Percentiles rank a stretch among this genome's conserved stretches.
Evolutionary conservation across 2,113 vertebrate genomes (phyloP).

Genomic region (Larimichthys polyactis): DNA sequence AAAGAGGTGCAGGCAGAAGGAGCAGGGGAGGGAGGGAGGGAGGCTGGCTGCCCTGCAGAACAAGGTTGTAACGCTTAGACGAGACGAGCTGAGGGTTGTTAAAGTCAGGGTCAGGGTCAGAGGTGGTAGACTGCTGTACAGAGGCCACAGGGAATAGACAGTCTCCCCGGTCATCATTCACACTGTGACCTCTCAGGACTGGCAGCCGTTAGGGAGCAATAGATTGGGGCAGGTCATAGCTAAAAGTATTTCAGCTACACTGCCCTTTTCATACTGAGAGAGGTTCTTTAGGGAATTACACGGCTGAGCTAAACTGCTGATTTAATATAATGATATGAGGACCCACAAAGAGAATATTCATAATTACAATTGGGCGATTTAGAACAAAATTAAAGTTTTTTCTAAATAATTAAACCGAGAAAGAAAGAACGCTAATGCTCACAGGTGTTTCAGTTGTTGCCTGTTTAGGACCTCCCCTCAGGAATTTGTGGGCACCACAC

Average conservation of each 20-base stretch:
- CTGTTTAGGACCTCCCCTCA: no score
- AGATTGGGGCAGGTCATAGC: neutral
- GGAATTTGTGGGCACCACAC: no score
- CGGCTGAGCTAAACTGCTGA: no score
- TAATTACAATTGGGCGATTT: no score
- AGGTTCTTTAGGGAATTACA: no score
- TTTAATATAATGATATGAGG: no score
- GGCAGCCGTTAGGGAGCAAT: neutral
- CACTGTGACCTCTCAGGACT: neutral
- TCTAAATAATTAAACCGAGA: no score
- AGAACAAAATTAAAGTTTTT: no score
- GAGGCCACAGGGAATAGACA: neutral
- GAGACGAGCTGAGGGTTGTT: neutral
- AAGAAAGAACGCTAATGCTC: no score
- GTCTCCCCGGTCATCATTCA: slow-evolving; percentile 28
- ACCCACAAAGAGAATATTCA: no score
- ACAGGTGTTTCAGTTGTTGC: no score
- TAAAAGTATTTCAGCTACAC: neutral
- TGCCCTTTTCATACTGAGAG: no score
- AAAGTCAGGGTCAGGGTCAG: slow-evolving; percentile 21
- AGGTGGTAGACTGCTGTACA: slow-evolving; percentile 14
- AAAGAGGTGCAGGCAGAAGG: slow-evolving; percentile 25
- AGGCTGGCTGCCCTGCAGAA: neutral
- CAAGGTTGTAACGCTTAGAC: slow-evolving; percentile 5
- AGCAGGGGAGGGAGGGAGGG: neutral